Evolutionary conservation across 2,888 invertebrate genomes (phyloP), one percentile per base, ranked within the genome.

Genomic region (Dasypolia templi): DNA sequence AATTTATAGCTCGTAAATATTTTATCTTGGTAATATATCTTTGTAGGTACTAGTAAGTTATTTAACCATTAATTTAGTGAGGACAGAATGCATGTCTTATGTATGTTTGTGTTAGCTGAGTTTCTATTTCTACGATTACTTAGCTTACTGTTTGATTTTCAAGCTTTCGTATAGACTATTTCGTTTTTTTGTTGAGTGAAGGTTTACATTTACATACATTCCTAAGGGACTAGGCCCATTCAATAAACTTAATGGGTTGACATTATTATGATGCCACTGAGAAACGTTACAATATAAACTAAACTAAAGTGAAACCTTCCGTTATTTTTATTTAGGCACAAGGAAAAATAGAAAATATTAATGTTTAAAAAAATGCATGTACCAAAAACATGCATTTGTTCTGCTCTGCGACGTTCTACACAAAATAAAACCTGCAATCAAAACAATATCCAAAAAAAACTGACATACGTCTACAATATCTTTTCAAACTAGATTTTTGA

Each of bases 1-100:
- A 32, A 68, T 68, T 69, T 77, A 77, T 65, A 35, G 79, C 73
- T 79, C 65, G 65, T 72, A 65, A 65, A 22, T 55, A 49, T 39
- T 77, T 79, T 61, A 72, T 72, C 51, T 79, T 72, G 14, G 39
- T 53, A 46, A 59, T 69, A 59, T 39, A 72, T 70, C 46, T 39
- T n/a, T 7, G 32, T 26, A 35, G 5, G n/a, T 56, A 53, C 14
- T 53, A 53, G 53, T 5, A 19, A 42, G 6, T 2, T 72, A 42
- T 42, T 71, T 71, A 71, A n/a, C 29, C n/a, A 55, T 55, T 62
- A 12, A 46, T 76, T 76, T 53, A 19, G 51, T 14, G 4, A 6
- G 58, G 26, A 26, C 4, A 11, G 11, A 51, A 26, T 26, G n/a
- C 26, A 0, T 32, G n/a, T 29, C 5, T 62, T 46, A 9, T 26